Conservation (phyloP, 2,888 invertebrate species). For the Horisme vitalbata region DNA sequence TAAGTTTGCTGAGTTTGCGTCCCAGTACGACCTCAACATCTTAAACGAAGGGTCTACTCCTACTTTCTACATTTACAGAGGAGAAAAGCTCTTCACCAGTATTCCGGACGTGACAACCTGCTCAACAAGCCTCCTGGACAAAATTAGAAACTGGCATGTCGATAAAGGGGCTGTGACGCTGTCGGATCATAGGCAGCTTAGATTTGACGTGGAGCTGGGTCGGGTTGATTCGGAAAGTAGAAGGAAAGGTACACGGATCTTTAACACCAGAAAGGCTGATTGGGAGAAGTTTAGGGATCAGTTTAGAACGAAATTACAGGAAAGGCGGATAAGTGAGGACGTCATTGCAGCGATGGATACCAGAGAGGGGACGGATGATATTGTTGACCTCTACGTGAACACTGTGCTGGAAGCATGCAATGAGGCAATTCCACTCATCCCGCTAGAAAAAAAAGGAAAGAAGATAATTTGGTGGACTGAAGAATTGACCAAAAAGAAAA, state of each 20-base stretch:
- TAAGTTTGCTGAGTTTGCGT: neutral
- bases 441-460: neutral
- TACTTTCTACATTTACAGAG: too few relatives aligned
- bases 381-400: too few relatives aligned
- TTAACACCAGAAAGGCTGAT: neutral
- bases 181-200: neutral
- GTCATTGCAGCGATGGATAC: neutral
- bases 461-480: neutral
- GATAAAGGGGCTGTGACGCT: neutral
- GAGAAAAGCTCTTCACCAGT: neutral
- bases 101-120: neutral
- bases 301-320: neutral
- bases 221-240: too few relatives aligned
- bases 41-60: too few relatives aligned
- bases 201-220: neutral
- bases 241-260: neutral
- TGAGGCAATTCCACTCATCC: neutral
- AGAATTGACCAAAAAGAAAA: too few relatives aligned
- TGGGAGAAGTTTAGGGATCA: neutral
- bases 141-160: too few relatives aligned
- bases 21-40: neutral
- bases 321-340: neutral
- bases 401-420: neutral
- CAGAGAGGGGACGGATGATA: neutral
- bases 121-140: neutral